These are phyloP conservation scores for Phalacrocorax carbo DNA, from an alignment of 2,113 vertebrate species.

Conservation along the genomic window DNA sequence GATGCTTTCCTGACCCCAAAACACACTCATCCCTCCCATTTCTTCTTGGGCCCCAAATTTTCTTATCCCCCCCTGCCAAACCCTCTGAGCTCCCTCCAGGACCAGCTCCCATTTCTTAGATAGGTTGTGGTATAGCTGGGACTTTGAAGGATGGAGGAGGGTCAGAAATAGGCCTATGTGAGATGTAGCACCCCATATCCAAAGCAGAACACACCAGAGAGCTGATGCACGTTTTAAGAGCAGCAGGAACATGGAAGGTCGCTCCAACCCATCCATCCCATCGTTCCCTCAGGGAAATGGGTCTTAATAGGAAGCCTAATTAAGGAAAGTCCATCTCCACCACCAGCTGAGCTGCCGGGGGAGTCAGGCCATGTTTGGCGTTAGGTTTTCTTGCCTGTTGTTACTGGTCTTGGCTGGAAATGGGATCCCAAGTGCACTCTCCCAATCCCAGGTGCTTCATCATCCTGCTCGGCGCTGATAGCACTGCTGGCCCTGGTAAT, in stretches of 20 bases:
- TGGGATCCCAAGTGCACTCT: fast-evolving
- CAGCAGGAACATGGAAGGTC: background rate
- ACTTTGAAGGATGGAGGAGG: background rate
- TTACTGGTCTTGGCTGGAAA: background rate
- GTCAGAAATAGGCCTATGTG: background rate
- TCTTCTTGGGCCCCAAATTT: background rate
- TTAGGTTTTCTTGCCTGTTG: background rate
- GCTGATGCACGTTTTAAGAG: background rate
- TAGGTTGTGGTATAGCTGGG: background rate
- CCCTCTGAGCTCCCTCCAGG: background rate
- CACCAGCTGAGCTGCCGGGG: too few species aligned
- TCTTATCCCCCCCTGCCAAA: background rate
- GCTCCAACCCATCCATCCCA: background rate
- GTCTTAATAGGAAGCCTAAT: background rate
- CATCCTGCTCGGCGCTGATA: background rate
- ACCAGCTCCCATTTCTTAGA: background rate
- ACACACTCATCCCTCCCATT: background rate
- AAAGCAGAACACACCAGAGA: fast-evolving
- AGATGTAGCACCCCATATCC: background rate
- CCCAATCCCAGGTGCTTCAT: background rate
- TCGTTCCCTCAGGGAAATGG: fast-evolving
- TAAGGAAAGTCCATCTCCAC: background rate
- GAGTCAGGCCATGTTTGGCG: fast-evolving
- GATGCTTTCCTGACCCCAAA: background rate
- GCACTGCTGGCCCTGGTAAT: background rate